Evolutionary conservation across 1,140 invertebrate genomes (phyloP).

Genomic region (Stegodyphus dumicola): DNA sequence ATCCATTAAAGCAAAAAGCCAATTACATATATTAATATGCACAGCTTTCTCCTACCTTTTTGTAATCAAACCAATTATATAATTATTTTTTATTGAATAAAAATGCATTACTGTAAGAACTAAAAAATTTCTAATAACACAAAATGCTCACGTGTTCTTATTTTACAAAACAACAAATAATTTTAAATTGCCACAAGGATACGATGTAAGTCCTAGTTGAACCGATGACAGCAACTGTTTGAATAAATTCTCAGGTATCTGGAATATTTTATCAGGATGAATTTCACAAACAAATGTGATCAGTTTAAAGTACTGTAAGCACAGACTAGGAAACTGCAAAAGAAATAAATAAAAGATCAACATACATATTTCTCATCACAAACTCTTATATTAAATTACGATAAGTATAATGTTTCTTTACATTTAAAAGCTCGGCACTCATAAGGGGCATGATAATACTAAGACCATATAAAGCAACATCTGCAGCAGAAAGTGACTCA

Average conservation of each 20-base stretch:
- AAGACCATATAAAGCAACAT: constrained; percentile 79
- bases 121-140: too few relatives aligned
- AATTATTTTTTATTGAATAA: too few relatives aligned
- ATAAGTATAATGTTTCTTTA: constrained; percentile 6
- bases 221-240: constrained; percentile 75
- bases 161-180: too few relatives aligned
- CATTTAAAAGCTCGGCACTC: constrained; percentile 74
- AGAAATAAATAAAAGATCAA: not conserved
- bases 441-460: constrained; percentile 81
- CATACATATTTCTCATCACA: not conserved
- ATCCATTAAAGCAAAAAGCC: too few relatives aligned
- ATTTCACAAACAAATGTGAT: constrained; percentile 77
- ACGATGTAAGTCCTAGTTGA: constrained; percentile 76
- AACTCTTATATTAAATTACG: not conserved
- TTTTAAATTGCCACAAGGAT: too few relatives aligned
- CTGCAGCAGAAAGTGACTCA: constrained; percentile 27
- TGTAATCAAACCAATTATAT: too few relatives aligned
- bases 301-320: constrained; percentile 76
- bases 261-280: constrained; percentile 74
- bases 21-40: too few relatives aligned
- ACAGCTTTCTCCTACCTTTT: too few relatives aligned
- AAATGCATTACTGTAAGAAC: too few relatives aligned
- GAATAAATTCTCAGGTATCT: constrained; percentile 73
- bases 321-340: constrained; percentile 77
- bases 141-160: too few relatives aligned